Base-by-base conservation (phyloP, 2,797 vertebrate genomes). In the Loriculus beryllinus region DNA sequence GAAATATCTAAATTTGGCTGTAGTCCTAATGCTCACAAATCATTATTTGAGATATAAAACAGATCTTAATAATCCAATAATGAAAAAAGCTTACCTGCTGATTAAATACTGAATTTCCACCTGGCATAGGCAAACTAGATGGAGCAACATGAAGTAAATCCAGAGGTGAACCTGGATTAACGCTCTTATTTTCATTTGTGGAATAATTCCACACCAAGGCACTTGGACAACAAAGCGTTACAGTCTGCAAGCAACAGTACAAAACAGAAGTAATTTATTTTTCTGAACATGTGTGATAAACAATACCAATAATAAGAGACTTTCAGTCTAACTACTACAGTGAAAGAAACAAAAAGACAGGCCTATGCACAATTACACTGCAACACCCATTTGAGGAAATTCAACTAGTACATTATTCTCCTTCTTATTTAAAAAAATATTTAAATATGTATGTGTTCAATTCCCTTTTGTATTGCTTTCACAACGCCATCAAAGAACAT, bases 181-280 rank as follows among this genome's bases (percentile, higher is more conserved):
- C 3, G 16, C 79, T 97, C 97, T 97, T 98, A 43, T 60, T 98
- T 95, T 98, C 98, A 14, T 97, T 98, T 65, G 97, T 97, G 96
- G 97, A 98, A 15, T 98, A 98, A 94, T 98, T 98, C 98, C 98
- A 98, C 96, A 98, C 98, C 98, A 98, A 98, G 98, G 98, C 98
- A 98, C 98, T 98, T 98, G 98, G 98, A 96, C 98, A 98, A 96
- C 98, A 98, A 69, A 98, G 97, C 77, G 98, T 98, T 96, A 98
- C 96, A 77, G 98, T 98, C 98, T 98, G 91, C 52, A 96, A 91
- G 59, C 63, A 92, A 92, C 1, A 83, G 72, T 8, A 80, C 39
- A 90, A 85, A 77, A 51, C 20, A 92, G 35, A 89, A 87, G 28
- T 42, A 25, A 75, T 81, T 70, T 74, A 14, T 67, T 78, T 77